Evolutionary conservation across 1,140 invertebrate species (phyloP).

Genomic region (Solenopsis invicta): DNA sequence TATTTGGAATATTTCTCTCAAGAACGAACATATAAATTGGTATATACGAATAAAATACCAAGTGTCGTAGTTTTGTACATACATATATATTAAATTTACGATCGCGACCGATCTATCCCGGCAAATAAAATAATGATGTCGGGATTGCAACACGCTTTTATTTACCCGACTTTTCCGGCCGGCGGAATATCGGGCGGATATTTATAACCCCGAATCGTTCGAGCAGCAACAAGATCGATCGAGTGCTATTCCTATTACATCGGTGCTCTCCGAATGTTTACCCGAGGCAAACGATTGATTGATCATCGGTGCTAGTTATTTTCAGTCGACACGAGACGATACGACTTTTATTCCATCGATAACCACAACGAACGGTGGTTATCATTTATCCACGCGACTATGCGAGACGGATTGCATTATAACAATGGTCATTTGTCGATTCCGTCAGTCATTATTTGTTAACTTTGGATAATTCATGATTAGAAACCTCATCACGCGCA

Average conservation of each 20-base stretch:
- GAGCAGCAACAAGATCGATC: slow-evolving; percentile 61
- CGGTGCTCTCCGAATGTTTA: slow-evolving; percentile 50
- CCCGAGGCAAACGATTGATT: slow-evolving; percentile 56
- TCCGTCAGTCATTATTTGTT: background rate
- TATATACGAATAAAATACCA: background rate
- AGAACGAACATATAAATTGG: background rate
- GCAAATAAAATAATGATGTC: slow-evolving; percentile 37
- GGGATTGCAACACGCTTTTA: slow-evolving; percentile 43
- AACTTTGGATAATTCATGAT: background rate
- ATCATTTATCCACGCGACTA: slow-evolving; percentile 22
- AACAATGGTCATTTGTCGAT: slow-evolving; percentile 1
- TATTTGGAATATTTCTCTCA: background rate
- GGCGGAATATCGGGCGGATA: slow-evolving; percentile 49
- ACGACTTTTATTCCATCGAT: slow-evolving; percentile 35
- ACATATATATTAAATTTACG: background rate
- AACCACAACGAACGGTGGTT: background rate
- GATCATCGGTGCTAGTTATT: slow-evolving; percentile 59
- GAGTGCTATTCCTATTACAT: slow-evolving; percentile 59
- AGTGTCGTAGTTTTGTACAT: background rate
- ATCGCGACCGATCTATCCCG: background rate
- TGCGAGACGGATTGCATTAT: background rate
- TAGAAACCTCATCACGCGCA: background rate
- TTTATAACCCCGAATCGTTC: slow-evolving; percentile 59
- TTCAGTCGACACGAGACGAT: slow-evolving; percentile 51
- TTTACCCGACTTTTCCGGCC: slow-evolving; percentile 44